Evolutionary conservation across 2,113 vertebrate genomes (phyloP).

Genomic region (Microtus montanus): DNA sequence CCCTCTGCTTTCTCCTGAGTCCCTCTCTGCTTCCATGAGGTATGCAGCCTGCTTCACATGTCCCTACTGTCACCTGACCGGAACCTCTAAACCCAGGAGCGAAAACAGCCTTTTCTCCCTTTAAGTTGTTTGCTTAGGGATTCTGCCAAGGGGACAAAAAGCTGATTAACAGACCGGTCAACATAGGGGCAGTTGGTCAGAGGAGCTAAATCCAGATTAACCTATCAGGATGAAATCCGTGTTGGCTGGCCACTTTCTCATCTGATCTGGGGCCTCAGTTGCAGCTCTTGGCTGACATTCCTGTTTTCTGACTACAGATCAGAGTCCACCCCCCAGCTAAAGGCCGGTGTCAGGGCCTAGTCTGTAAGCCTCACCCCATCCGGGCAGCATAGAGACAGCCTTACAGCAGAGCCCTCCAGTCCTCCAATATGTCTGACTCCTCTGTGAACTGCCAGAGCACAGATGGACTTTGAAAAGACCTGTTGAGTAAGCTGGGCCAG

Average conservation of each 20-base stretch:
- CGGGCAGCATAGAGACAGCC: not conserved
- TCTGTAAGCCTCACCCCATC: not conserved
- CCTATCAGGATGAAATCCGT: not conserved
- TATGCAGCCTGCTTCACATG: not conserved
- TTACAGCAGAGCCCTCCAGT: not conserved
- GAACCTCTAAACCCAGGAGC: not conserved
- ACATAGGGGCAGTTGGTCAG: not conserved
- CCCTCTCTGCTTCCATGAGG: not conserved
- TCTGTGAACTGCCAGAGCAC: not conserved
- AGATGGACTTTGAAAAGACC: not conserved
- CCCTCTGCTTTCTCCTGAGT: not conserved
- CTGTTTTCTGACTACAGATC: not conserved
- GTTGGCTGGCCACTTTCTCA: not conserved
- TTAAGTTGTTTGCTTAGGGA: not conserved
- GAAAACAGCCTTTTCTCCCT: not conserved
- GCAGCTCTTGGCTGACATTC: not conserved
- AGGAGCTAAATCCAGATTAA: not conserved
- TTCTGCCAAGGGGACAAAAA: not conserved
- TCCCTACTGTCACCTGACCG: not conserved
- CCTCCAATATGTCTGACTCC: not conserved
- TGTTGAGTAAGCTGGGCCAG: not conserved
- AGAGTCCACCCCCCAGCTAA: not conserved
- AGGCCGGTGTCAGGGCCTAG: not conserved
- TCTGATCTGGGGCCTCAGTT: not conserved
- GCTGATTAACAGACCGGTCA: not conserved